phyloP scores from a whole-genome alignment of 2,797 vertebrate genomes.

The Schizopygopsis malacanthus region DNA sequence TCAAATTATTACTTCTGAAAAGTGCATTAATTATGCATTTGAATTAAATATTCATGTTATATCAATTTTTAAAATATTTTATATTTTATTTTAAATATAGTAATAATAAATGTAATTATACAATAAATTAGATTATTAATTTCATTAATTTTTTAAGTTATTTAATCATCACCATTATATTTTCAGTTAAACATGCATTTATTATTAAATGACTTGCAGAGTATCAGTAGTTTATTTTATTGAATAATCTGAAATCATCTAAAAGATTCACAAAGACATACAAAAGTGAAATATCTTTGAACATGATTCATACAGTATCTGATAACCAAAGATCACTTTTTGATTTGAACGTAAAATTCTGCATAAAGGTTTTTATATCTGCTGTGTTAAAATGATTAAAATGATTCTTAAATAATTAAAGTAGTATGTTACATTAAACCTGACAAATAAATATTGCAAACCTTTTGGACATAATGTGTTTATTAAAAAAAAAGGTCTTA shows the following conservation, averaged over 20 bases:
- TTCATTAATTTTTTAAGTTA: not conserved
- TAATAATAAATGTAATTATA: not conserved
- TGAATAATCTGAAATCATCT: not conserved
- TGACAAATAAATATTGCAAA: not conserved
- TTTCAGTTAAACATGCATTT: not conserved
- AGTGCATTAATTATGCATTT: not conserved
- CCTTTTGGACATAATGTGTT: not conserved
- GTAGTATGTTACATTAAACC: not conserved
- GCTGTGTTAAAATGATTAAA: not conserved
- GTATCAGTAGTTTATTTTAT: not conserved
- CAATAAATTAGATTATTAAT: no score
- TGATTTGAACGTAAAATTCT: not conserved
- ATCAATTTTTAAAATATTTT: fast-evolving
- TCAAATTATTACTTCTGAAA: not conserved
- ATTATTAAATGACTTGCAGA: not conserved
- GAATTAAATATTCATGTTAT: not conserved
- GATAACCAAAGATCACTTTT: not conserved
- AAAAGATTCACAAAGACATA: not conserved
- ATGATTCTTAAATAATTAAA: not conserved
- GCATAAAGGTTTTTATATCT: not conserved
- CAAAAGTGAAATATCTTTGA: not conserved
- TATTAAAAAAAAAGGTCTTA: not conserved
- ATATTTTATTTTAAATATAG: not conserved
- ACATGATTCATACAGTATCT: not conserved
- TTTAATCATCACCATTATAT: not conserved